These are phyloP conservation scores for Asteroscopus sphinx DNA, from an alignment of 2,888 invertebrate genomes.

Conservation along the genomic window DNA sequence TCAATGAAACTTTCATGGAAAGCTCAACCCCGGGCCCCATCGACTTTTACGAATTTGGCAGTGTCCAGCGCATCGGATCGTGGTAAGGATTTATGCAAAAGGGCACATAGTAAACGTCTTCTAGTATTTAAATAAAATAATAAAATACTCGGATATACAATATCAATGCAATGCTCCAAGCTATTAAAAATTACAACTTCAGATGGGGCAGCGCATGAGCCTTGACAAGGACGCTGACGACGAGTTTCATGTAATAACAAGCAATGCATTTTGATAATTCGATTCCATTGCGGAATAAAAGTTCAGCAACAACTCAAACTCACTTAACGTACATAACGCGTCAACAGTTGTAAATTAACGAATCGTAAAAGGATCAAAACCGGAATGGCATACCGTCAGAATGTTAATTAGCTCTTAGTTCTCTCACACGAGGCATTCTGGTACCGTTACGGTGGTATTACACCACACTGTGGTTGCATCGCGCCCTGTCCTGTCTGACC, in stretches of 20 bases:
- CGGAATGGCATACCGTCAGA: conserved; percentile 52
- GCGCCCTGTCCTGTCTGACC: conserved; percentile 79
- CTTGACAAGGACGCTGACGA: conserved; percentile 46
- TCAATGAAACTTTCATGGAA: background rate
- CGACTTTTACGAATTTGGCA: background rate
- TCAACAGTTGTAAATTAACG: conserved; percentile 39
- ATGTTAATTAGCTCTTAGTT: conserved; percentile 66
- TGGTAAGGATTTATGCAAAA: too few species aligned
- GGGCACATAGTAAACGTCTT: background rate
- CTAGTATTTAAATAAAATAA: background rate
- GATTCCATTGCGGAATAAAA: conserved; percentile 31
- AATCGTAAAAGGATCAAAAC: conserved; percentile 57
- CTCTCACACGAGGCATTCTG: conserved; percentile 62
- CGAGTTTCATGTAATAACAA: conserved; percentile 5
- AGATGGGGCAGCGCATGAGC: conserved; percentile 18
- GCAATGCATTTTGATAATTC: conserved; percentile 25
- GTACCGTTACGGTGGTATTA: conserved; percentile 75
- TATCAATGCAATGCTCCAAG: conserved; percentile 3
- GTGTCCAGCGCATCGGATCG: background rate
- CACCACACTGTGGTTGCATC: conserved; percentile 73
- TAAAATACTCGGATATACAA: background rate
- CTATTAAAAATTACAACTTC: conserved; percentile 19
- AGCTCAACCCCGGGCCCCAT: background rate
- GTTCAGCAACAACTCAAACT: conserved; percentile 19
- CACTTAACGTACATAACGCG: conserved; percentile 17